phyloP scores from a whole-genome alignment of 2,888 invertebrate genomes.

The Crematogaster levior region DNA sequence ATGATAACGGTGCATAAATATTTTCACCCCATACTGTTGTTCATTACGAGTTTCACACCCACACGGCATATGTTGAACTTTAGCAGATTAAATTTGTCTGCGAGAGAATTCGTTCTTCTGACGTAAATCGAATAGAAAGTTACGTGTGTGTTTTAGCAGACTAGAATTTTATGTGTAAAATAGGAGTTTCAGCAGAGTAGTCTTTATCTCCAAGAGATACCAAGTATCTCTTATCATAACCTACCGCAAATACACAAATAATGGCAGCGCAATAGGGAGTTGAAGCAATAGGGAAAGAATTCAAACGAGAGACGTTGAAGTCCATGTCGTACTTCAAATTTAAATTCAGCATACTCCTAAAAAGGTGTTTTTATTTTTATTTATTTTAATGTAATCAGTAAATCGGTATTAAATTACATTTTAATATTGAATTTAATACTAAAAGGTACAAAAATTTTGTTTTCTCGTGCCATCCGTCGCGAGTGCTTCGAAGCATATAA shows the following conservation, averaged over 20 bases:
- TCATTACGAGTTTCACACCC: not conserved
- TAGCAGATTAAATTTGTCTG: slow-evolving; percentile 33
- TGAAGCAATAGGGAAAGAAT: not conserved
- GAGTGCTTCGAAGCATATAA: not conserved
- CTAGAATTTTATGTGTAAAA: not conserved
- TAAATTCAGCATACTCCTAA: not conserved
- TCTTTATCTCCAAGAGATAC: no score
- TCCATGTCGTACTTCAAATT: not conserved
- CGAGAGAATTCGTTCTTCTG: slow-evolving; percentile 14
- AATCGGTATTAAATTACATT: not conserved
- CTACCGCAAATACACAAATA: not conserved
- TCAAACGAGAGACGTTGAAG: not conserved
- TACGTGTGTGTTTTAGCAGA: not conserved
- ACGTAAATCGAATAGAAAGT: slow-evolving; percentile 15
- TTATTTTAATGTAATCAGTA: not conserved
- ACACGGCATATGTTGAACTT: slow-evolving; percentile 16
- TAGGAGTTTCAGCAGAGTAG: not conserved
- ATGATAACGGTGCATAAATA: slow-evolving; percentile 9
- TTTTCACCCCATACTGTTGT: not conserved
- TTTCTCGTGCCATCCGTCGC: not conserved
- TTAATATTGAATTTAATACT: not conserved
- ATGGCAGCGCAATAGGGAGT: not conserved
- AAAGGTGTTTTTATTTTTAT: not conserved
- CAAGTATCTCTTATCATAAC: not conserved
- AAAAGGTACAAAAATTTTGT: not conserved